Base-by-base conservation (phyloP, 2,888 invertebrate species). In the Lasioglossum oenotherae region DNA sequence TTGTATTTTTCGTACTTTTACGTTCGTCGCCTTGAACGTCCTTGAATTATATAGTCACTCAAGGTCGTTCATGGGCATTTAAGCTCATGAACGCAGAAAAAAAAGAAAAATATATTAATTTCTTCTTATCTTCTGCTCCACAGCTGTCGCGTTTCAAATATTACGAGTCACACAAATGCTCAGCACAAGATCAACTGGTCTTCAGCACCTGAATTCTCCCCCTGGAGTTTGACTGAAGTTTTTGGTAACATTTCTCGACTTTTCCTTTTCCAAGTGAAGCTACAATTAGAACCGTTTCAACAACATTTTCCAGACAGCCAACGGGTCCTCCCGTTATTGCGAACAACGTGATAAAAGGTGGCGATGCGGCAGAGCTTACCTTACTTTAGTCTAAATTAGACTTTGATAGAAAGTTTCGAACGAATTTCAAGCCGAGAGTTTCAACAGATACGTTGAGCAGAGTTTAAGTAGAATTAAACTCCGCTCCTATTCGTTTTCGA, bases 391-490 rank as follows among this genome's bases (percentile, higher is more conserved):
- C 75, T 76, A 83, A 86, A 87, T 87, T 80, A 78, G 38, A 86
- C 67, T 86, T 86, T 82, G 72, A 87, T 83, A 35, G 69, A 76
- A 86, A 87, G 49, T 86, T 80, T 78, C 86, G 57, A 19, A 57
- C 67, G 44, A 82, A 81, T 86, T 44, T 53, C 74, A 23, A 31
- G 19, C 23, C 2, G n/a, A 35, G 41, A 72, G 57, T 76, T 74
- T 72, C 75, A 75, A 80, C 77, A 73, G 57, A 69, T 44, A 74
- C 78, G 78, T 78, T 80, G 82, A 86, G 73, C 87, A 27, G 78
- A 80, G 80, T 87, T 86, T 80, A 71, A 87, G 80, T 80, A 60
- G 73, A 86, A 86, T 86, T 82, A 87, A 87, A 87, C 71, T 87
- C 83, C 71, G 64, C 82, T 80, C 71, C 57, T 67, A 80, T 87